Conservation (phyloP, 37 sponge, comb jelly and placozoan species). For the Bolinopsis microptera region DNA sequence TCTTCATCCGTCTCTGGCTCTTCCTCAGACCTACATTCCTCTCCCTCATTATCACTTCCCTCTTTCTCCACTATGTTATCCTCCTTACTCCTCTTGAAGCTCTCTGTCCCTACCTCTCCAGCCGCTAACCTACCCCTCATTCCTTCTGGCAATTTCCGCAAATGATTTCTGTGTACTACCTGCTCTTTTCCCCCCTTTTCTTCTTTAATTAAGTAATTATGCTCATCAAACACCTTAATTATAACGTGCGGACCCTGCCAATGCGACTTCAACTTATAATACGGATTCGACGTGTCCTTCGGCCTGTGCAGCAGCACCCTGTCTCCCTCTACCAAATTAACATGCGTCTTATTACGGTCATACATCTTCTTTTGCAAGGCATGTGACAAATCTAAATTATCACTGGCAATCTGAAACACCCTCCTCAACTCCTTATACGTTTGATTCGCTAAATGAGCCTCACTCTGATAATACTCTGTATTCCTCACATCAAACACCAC, state of each 20-base stretch:
- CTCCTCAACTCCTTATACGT: too few relatives aligned
- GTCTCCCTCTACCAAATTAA: background rate
- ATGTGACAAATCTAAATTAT: background rate
- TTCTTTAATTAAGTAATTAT: background rate
- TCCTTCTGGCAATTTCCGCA: conserved; percentile 13
- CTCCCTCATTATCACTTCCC: too few relatives aligned
- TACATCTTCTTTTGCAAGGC: too few relatives aligned
- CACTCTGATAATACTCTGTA: too few relatives aligned
- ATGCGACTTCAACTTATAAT: background rate
- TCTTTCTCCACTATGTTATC: background rate
- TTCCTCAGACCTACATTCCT: too few relatives aligned
- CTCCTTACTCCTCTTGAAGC: background rate
- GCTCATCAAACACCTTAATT: background rate
- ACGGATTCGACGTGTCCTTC: background rate
- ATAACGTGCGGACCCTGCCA: background rate
- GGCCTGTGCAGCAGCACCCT: background rate
- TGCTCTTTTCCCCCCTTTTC: background rate
- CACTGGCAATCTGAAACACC: too few relatives aligned
- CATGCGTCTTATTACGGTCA: too few relatives aligned
- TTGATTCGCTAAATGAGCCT: too few relatives aligned
- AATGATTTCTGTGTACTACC: background rate
- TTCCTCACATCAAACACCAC: too few relatives aligned
- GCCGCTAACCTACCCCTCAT: background rate
- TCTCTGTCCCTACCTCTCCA: background rate
- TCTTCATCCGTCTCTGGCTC: background rate